Evolutionary conservation across 2,797 vertebrate species (phyloP).

Genomic region (Alauda arvensis): DNA sequence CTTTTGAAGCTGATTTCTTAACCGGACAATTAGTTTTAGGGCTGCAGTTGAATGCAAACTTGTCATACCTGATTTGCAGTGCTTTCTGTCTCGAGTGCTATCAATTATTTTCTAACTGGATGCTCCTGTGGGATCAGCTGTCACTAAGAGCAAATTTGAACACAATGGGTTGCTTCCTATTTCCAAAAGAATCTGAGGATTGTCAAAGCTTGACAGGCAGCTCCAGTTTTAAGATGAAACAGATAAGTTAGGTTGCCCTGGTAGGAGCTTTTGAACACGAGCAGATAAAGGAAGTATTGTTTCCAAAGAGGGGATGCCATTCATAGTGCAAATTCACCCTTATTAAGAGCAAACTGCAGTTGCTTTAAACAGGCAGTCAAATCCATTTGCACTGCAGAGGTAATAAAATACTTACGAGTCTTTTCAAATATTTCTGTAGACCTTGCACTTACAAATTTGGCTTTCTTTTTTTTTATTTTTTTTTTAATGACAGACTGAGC

Average conservation of each 20-base stretch:
- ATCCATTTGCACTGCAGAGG: constrained; percentile 17
- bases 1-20: constrained; percentile 48
- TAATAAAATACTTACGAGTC: not conserved
- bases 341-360: constrained; percentile 11
- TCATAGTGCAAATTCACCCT: constrained; percentile 27
- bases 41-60: constrained; percentile 17
- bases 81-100: constrained; percentile 58
- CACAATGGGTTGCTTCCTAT: constrained; percentile 67
- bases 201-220: constrained; percentile 47
- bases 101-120: constrained; percentile 64
- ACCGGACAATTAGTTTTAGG: constrained; percentile 41
- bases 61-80: constrained; percentile 55
- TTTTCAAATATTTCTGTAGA: constrained; percentile 12
- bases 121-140: constrained; percentile 55
- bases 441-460: not conserved
- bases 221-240: constrained; percentile 54
- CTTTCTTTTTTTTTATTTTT: not conserved
- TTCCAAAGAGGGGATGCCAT: constrained; percentile 33
- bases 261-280: constrained; percentile 38
- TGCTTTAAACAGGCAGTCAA: constrained; percentile 19
- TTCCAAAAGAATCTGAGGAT: constrained; percentile 58
- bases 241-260: constrained; percentile 59
- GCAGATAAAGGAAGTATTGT: constrained; percentile 57
- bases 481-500: not conserved
- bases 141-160: constrained; percentile 56